phyloP scores from a whole-genome alignment of 2,797 vertebrate genomes.

The Alca torda region DNA sequence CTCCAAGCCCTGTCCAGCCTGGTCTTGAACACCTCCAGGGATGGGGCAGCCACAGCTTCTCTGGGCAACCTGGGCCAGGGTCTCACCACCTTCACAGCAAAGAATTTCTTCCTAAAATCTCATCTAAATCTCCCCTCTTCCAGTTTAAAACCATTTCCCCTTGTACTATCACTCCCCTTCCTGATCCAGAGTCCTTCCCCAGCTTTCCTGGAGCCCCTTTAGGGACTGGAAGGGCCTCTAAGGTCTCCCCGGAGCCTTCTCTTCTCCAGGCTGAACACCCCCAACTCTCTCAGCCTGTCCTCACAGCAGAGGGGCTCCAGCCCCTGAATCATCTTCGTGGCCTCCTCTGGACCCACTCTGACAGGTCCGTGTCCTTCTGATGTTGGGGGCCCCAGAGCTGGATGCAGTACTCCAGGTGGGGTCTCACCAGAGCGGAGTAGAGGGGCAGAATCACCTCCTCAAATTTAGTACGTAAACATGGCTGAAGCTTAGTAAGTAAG shows the following conservation, averaged over 20 bases:
- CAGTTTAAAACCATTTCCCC: not conserved
- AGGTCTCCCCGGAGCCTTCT: not conserved
- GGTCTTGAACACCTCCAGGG: not conserved
- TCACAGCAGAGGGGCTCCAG: not conserved
- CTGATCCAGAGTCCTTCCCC: not conserved
- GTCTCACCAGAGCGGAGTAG: not conserved
- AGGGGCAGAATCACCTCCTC: not conserved
- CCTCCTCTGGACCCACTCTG: not conserved
- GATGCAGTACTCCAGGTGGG: not conserved
- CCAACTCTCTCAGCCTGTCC: not conserved
- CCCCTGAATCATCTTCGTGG: not conserved
- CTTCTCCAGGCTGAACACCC: not conserved
- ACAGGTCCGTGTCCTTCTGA: not conserved
- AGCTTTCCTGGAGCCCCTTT: not conserved
- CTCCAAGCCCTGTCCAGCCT: not conserved
- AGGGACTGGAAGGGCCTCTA: not conserved
- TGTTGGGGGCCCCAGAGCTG: not conserved
- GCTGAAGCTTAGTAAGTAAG: not conserved
- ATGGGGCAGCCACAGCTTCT: not conserved
- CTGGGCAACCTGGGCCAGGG: not conserved
- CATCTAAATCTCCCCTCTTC: not conserved
- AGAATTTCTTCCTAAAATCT: not conserved
- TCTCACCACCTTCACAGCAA: not conserved
- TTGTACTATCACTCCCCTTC: not conserved
- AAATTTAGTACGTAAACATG: fast-evolving